A percentile compares a stretch with the other conserved stretches of the same genome.
Conservation (phyloP, 2,888 invertebrate genomes). For the Phengaris alcon region DNA sequence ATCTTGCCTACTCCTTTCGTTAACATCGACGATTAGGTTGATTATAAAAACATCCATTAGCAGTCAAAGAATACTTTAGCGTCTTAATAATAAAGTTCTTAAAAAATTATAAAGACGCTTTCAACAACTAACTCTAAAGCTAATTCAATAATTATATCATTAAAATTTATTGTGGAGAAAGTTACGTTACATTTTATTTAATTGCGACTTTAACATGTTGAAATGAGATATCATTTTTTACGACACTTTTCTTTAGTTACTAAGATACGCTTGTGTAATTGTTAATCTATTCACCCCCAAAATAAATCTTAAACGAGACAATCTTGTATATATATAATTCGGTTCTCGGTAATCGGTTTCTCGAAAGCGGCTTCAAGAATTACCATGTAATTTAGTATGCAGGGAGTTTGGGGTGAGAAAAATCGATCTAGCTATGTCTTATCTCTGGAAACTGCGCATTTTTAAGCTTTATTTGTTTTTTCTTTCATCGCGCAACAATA, state of each 20-base stretch:
- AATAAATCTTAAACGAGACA: too few species aligned
- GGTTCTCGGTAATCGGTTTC: too few species aligned
- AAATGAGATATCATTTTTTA: slow-evolving; percentile 17
- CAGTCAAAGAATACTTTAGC: not conserved
- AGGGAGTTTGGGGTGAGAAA: too few species aligned
- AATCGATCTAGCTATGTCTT: too few species aligned
- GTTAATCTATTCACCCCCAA: not conserved
- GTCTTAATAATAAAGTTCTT: not conserved
- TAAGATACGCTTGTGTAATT: not conserved
- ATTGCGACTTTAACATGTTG: not conserved
- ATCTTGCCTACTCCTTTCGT: not conserved
- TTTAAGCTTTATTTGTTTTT: too few species aligned
- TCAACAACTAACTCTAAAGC: not conserved
- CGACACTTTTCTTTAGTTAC: not conserved
- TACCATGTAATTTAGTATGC: too few species aligned
- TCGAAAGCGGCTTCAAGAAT: too few species aligned
- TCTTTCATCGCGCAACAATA: too few species aligned
- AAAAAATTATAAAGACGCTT: not conserved
- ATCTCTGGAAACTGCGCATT: too few species aligned
- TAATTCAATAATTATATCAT: not conserved
- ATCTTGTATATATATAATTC: too few species aligned
- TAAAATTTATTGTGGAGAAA: not conserved
- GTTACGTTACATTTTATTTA: slow-evolving; percentile 26
- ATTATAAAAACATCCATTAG: not conserved
- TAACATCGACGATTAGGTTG: not conserved